phyloP scores from a whole-genome alignment of 1,140 invertebrate genomes.

The Neelides sp. region DNA sequence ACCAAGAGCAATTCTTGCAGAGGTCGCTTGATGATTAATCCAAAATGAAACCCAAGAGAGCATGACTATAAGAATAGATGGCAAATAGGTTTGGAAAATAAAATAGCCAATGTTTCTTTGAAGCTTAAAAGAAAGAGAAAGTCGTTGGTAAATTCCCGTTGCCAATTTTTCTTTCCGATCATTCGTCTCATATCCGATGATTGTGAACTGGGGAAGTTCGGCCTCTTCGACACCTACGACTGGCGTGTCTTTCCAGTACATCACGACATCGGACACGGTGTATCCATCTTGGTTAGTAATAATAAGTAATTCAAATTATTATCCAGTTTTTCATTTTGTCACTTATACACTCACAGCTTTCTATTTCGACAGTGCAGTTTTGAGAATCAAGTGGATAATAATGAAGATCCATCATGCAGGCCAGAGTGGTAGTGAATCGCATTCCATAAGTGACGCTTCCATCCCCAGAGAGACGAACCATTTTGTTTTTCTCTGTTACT shows the following conservation, averaged over 20 bases:
- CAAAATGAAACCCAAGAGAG: constrained; percentile 79
- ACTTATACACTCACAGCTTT: constrained; percentile 70
- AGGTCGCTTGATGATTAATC: constrained; percentile 73
- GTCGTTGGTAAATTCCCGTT: constrained; percentile 83
- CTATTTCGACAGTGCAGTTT: constrained; percentile 97
- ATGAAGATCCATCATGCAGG: constrained; percentile 99
- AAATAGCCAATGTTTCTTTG: constrained; percentile 70
- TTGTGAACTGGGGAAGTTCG: constrained; percentile 90
- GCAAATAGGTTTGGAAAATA: constrained; percentile 62
- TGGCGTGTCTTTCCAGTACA: constrained; percentile 82
- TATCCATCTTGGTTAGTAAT: constrained; percentile 67
- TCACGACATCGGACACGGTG: constrained; percentile 86
- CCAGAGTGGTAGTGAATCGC: constrained; percentile 93
- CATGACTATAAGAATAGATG: constrained; percentile 74
- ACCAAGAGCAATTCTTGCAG: constrained; percentile 64
- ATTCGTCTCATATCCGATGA: constrained; percentile 85
- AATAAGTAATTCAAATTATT: background rate
- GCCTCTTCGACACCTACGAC: constrained; percentile 82
- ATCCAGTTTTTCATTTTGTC: background rate
- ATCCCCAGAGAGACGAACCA: constrained; percentile 80
- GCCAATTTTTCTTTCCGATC: constrained; percentile 67
- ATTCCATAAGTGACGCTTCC: constrained; percentile 93
- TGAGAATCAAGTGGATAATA: constrained; percentile 93
- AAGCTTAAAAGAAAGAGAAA: constrained; percentile 74
- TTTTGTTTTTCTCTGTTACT: constrained; percentile 94